Conservation (phyloP, 2,888 invertebrate genomes). For the Coremacera marginata region DNA sequence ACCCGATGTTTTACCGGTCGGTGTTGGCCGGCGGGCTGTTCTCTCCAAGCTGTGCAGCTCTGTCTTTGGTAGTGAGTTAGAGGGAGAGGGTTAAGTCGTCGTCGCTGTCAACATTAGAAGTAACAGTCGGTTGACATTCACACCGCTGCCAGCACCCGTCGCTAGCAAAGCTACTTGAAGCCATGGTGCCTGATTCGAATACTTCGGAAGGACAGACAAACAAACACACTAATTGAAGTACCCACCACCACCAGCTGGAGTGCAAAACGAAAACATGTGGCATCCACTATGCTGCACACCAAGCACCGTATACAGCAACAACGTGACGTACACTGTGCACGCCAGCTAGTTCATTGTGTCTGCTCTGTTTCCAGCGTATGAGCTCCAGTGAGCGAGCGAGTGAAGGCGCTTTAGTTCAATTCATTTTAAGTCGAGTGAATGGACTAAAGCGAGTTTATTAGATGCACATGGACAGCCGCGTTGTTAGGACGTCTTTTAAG, state of each 20-base stretch:
- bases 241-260: constrained; percentile 25
- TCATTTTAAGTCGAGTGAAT: constrained; percentile 56
- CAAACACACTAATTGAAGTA: constrained; percentile 38
- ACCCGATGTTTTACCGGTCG: constrained; percentile 1
- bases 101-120: background rate
- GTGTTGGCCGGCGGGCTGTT: background rate
- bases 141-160: constrained; percentile 19
- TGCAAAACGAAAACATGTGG: constrained; percentile 23
- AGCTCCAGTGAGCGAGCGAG: constrained; percentile 41
- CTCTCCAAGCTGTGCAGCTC: background rate
- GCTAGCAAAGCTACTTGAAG: constrained; percentile 25
- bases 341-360: constrained; percentile 19
- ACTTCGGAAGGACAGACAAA: constrained; percentile 18
- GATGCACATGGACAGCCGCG: constrained; percentile 70
- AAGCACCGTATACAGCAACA: constrained; percentile 28
- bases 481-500: constrained; percentile 66
- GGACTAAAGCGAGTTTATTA: constrained; percentile 68
- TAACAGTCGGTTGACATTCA: constrained; percentile 25
- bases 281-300: constrained; percentile 21
- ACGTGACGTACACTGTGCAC: constrained; percentile 18
- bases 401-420: constrained; percentile 19
- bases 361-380: constrained; percentile 31
- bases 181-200: background rate
- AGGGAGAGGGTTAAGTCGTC: constrained; percentile 24
- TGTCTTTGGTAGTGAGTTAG: background rate